Conservation (phyloP, 2,888 invertebrate species). For the Tuberolachnus salignus region DNA sequence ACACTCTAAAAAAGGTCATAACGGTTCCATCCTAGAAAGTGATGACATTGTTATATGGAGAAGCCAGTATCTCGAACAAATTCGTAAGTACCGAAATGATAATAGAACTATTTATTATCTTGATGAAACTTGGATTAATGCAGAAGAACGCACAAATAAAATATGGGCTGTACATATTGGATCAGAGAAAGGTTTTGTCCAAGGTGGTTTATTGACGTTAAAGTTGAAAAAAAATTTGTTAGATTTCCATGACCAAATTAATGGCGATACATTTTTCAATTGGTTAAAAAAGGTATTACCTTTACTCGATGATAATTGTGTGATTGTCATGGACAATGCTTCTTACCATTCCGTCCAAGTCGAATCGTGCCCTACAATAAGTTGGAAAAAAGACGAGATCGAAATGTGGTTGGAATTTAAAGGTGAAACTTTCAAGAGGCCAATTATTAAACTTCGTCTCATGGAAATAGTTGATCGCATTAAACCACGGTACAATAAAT, state of each 20-base stretch:
- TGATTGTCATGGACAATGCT: neutral
- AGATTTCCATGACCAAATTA: neutral
- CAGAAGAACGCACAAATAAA: neutral
- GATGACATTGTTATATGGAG: too few species aligned
- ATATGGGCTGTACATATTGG: constrained; percentile 9
- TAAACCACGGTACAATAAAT: neutral
- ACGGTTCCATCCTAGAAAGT: neutral
- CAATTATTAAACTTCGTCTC: too few species aligned
- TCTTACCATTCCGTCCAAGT: too few species aligned
- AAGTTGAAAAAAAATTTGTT: neutral
- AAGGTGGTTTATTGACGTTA: neutral
- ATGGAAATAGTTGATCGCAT: neutral
- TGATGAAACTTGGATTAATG: constrained; percentile 47
- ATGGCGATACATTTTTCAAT: neutral
- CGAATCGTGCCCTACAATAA: neutral
- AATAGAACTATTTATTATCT: constrained; percentile 20
- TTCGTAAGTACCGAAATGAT: neutral
- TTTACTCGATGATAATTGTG: neutral
- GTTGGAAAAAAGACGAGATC: neutral
- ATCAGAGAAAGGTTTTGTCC: neutral
- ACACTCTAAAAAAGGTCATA: neutral
- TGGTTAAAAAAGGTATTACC: neutral
- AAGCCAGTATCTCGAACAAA: neutral
- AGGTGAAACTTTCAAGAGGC: neutral
- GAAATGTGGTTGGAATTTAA: neutral